A percentile compares a stretch with the other conserved stretches of the same genome.
phyloP scores from a whole-genome alignment of 2,113 vertebrate genomes.

The Pollachius pollachius region DNA sequence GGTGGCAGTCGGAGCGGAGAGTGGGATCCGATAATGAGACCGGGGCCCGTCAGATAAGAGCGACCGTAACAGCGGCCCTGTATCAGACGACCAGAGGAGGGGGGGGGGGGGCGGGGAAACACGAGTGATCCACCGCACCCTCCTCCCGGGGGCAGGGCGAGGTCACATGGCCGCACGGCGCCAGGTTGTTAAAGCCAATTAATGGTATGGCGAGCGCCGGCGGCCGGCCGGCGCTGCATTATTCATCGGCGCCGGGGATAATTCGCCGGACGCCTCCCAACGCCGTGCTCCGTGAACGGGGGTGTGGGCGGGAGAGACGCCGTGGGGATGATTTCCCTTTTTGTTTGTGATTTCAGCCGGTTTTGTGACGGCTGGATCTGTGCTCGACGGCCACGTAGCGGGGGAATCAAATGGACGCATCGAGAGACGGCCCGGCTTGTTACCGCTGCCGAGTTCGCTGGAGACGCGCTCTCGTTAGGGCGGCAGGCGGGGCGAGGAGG shows the following conservation, averaged over 20 bases:
- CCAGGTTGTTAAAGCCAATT: slow-evolving; percentile 71
- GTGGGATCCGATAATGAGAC: slow-evolving; percentile 40
- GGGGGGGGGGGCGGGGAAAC: slow-evolving; percentile 22
- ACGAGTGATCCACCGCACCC: slow-evolving; percentile 41
- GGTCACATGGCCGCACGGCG: slow-evolving; percentile 58
- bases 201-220: slow-evolving; percentile 53
- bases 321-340: slow-evolving; percentile 45
- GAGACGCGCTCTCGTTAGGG: too few species aligned
- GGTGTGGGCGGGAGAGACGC: slow-evolving; percentile 29
- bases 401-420: slow-evolving; percentile 64
- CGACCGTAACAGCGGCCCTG: too few species aligned
- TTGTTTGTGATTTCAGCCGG: slow-evolving; percentile 28
- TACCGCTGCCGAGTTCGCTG: slow-evolving; percentile 26
- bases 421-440: slow-evolving; percentile 55
- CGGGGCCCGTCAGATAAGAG: slow-evolving; percentile 10
- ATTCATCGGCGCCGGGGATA: slow-evolving; percentile 56
- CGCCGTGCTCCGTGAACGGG: slow-evolving; percentile 26
- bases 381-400: slow-evolving; percentile 50
- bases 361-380: slow-evolving; percentile 49
- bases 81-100: slow-evolving; percentile 14
- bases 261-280: slow-evolving; percentile 45
- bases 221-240: slow-evolving; percentile 63
- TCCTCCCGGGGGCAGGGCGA: slow-evolving; percentile 42
- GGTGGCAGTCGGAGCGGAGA: slow-evolving; percentile 34
- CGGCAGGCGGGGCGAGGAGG: too few species aligned